Evolutionary conservation across 2,113 vertebrate species (phyloP), one percentile per base, ranked within the genome.

Genomic region (Neodon shergylaensis): DNA sequence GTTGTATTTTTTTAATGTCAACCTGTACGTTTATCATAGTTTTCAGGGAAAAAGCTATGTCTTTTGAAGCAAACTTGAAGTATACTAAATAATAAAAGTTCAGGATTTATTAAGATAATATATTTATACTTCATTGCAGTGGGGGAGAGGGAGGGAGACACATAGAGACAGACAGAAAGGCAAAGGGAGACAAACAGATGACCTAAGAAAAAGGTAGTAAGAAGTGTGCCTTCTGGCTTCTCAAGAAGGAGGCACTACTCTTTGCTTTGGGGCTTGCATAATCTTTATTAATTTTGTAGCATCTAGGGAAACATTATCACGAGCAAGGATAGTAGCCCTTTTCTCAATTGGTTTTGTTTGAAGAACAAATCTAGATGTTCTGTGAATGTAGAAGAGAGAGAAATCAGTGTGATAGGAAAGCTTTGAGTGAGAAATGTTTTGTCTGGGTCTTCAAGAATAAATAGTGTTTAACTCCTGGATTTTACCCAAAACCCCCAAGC

Each of bases 281-380:
- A 84, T 72, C 58, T 93, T 96, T 81, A 70, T 95, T 98, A 82
- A 88, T 98, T 96, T 68, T 92, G 7, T 85, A 82, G 49, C 77
- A 77, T 91, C 74, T 96, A 96, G 95, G 52, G 94, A 92, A 89
- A 96, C n/a, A n/a, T 58, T 81, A 83, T 49, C 91, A 24, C 44
- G 52, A 89, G 58, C 88, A 95, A 91, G 10, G 74, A 84, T 93
- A 22, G 54, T 93, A 22, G 54, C 73, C 58, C 83, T 95, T 90
- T 28, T 36, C n/a, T 79, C 31, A 83, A 74, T 82, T 58, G 73
- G 28, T 85, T 89, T 39, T 74, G 65, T 72, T 66, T 70, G 68
- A 85, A 89, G 74, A 72, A n/a, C 26, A 96, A 91, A 94, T 96
- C 88, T 28, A 47, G 31, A 28, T 90, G 42, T 42, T 95, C 52